Conservation (phyloP, 2,797 vertebrate species). For the Sphenopsis melanotis region DNA sequence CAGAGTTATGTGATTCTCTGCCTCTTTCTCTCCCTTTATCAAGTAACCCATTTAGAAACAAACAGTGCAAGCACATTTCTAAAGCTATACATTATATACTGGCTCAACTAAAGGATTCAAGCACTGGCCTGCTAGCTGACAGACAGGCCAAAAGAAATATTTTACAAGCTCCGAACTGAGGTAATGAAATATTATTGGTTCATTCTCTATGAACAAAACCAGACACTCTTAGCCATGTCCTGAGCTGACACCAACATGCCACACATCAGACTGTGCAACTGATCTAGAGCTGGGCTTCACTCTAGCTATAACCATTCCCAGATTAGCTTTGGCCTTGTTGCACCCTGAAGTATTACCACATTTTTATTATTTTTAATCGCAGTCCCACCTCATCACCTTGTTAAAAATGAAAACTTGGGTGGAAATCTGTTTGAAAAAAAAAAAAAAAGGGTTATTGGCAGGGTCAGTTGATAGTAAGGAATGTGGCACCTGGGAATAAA, state of each 20-base stretch:
- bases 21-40: neutral
- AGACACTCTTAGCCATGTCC: neutral
- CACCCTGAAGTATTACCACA: neutral
- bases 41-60: neutral
- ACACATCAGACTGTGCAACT: neutral
- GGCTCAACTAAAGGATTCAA: neutral
- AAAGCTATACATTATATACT: neutral
- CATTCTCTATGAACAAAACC: neutral
- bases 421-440: neutral
- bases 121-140: neutral
- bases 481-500: neutral
- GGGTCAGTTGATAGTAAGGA: neutral
- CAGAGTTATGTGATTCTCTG: neutral
- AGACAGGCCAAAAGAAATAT: neutral
- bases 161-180: neutral
- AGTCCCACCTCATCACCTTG: neutral
- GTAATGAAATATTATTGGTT: conserved; percentile 17
- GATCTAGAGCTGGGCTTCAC: neutral
- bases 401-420: neutral
- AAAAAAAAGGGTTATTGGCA: neutral
- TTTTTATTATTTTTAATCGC: conserved; percentile 4
- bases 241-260: neutral
- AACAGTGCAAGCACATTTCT: neutral
- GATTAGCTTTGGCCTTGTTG: neutral
- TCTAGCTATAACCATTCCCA: neutral